Evolutionary conservation across 2,888 invertebrate species (phyloP), one percentile per base, ranked within the genome.

Genomic region (Piscicola geometra): DNA sequence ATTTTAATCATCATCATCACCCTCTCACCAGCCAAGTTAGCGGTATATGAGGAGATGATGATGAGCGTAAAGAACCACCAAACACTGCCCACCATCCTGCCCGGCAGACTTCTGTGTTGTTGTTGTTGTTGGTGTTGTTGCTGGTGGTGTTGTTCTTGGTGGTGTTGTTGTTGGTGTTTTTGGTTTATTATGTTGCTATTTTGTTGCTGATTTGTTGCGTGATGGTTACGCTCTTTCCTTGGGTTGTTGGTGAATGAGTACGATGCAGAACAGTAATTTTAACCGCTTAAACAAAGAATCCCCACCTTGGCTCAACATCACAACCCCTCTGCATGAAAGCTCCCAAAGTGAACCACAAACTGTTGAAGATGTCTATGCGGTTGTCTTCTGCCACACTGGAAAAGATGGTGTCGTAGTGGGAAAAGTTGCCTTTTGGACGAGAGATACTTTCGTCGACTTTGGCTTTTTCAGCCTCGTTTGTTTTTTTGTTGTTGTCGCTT

Each of bases 11-110:
- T 41, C 41, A 41, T 41, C 41, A 41, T 15, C 15, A 41, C 15
- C 41, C 15, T 21, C 25, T 25, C 25, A 56, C 60, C 60, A 5
- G 86, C 86, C 77, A 99, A 88, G 87, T 99, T 99, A 77, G 99
- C 99, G 68, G 99, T 99, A 86, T 99, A 99, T 32, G 97, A 97
- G 75, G 96, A 97, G 79, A 97, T 94, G 76, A 98, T 89, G 83
- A 99, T 98, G 78, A 99, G 88, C 0, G 98, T 98, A 87, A 99
- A 99, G 87, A 98, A 98, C 96, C 98, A 99, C 98, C 98, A 99
- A 0, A 97, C 96, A 56, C 94, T 93, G 64, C 96, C 96, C 1
- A 97, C 98, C 82, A 98, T 96, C 77, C 98, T 89, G 3, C 94
- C 94, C 0, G 94, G 93, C 80, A 93, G 89, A 1, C 92, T 92